Conservation (phyloP, 2,888 invertebrate genomes). For the Apoderus coryli region DNA sequence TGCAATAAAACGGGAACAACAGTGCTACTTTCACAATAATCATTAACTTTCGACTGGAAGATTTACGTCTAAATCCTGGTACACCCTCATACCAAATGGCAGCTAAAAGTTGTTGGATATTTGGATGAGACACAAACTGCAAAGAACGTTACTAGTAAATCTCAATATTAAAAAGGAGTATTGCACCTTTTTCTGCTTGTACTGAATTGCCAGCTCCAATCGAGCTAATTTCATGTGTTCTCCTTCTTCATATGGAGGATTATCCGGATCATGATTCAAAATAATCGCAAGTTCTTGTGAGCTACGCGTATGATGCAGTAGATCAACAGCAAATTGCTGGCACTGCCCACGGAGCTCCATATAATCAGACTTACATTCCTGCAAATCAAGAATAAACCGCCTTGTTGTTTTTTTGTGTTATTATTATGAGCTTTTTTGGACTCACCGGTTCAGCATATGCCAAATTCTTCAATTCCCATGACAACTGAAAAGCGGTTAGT, state of each 20-base stretch:
- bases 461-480: slow-evolving; percentile 84
- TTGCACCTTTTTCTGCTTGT: slow-evolving; percentile 83
- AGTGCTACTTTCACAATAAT: slow-evolving; percentile 63
- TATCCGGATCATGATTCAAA: slow-evolving; percentile 77
- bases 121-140: slow-evolving; percentile 56
- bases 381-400: no score
- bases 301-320: slow-evolving; percentile 81
- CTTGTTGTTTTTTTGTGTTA: no score
- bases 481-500: slow-evolving; percentile 84
- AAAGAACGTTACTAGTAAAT: not conserved
- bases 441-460: slow-evolving; percentile 71
- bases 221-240: slow-evolving; percentile 75
- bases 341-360: slow-evolving; percentile 69
- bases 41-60: slow-evolving; percentile 1
- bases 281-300: slow-evolving; percentile 88
- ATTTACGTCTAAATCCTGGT: slow-evolving; percentile 69
- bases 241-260: slow-evolving; percentile 54
- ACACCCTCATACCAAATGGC: slow-evolving; percentile 93
- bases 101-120: slow-evolving; percentile 83
- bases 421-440: no score
- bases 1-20: slow-evolving; percentile 77
- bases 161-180: not conserved
- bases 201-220: slow-evolving; percentile 80
- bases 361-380: slow-evolving; percentile 87
- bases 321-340: slow-evolving; percentile 81